A percentile compares a stretch with the other conserved stretches of the same genome.
Evolutionary conservation across 35 echinoderm and acorn worm genomes (phyloP).

Genomic region (Holothuria glaberrima): DNA sequence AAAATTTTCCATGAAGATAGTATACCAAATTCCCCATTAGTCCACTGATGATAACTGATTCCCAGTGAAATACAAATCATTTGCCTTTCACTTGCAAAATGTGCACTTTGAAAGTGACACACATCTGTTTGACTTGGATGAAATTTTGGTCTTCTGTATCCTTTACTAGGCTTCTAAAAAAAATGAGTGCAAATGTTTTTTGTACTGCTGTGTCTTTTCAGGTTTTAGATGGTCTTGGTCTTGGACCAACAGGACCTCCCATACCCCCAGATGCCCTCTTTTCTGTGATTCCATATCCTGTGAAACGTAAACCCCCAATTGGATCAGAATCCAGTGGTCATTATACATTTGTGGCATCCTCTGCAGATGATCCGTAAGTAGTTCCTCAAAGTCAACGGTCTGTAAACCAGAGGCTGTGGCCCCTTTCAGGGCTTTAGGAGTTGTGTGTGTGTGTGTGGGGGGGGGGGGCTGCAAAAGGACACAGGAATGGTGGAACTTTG

Average conservation of each 20-base stretch:
- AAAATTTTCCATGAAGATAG: no score
- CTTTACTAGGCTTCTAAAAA: background rate
- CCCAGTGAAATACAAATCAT: no score
- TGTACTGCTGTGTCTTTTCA: slow-evolving; percentile 31
- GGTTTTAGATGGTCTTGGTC: slow-evolving; percentile 89
- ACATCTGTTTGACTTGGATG: background rate
- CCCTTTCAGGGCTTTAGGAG: no score
- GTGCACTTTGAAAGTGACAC: background rate
- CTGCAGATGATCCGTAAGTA: slow-evolving; percentile 98
- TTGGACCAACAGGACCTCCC: slow-evolving; percentile 91
- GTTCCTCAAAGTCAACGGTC: no score
- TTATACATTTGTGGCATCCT: slow-evolving; percentile 93
- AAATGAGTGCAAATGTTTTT: background rate
- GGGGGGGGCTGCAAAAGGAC: no score
- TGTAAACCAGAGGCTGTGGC: no score
- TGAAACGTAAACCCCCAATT: slow-evolving; percentile 84
- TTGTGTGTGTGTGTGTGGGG: no score
- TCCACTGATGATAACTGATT: no score
- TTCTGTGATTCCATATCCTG: slow-evolving; percentile 94
- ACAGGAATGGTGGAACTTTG: no score
- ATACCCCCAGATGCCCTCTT: slow-evolving; percentile 89
- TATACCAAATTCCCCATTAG: no score
- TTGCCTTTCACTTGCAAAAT: no score
- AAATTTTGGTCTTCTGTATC: background rate
- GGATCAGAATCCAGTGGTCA: slow-evolving; percentile 80